A percentile compares a stretch with the other conserved stretches of the same genome.
These are phyloP conservation scores for Sinocyclocheilus anshuiensis DNA, from an alignment of 2,113 vertebrate species.

Conservation along the genomic window DNA sequence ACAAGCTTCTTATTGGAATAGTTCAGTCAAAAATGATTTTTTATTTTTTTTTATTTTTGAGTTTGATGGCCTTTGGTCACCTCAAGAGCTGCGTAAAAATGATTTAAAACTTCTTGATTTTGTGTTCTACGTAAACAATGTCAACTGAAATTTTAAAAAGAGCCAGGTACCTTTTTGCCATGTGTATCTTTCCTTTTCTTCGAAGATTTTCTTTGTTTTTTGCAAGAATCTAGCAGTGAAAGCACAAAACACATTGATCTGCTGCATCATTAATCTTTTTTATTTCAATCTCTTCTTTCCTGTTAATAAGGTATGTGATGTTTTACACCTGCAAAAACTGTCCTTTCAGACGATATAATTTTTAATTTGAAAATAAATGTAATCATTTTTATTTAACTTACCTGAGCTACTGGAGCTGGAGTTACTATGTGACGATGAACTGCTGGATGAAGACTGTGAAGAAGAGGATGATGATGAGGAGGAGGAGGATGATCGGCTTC, in stretches of 20 bases:
- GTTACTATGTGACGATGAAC: slow-evolving; percentile 66
- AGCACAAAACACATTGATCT: slow-evolving; percentile 11
- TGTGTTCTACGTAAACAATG: neutral
- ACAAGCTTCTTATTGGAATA: too few species aligned
- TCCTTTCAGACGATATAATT: neutral
- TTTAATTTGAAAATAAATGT: neutral
- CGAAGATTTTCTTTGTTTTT: slow-evolving; percentile 79
- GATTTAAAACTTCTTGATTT: neutral
- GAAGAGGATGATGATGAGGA: slow-evolving; percentile 64
- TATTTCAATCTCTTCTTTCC: neutral
- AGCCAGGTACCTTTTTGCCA: slow-evolving; percentile 81
- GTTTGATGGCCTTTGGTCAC: neutral
- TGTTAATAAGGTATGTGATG: neutral
- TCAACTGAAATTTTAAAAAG: neutral
- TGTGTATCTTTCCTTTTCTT: slow-evolving; percentile 87
- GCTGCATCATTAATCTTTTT: neutral
- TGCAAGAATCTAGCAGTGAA: slow-evolving; percentile 68
- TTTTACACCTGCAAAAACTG: too few species aligned
- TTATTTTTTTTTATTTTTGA: neutral
- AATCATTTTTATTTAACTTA: slow-evolving; percentile 54
- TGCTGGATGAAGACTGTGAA: slow-evolving; percentile 67
- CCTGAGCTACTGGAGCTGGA: slow-evolving; percentile 76
- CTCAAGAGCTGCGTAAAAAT: neutral
- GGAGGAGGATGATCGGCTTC: slow-evolving; percentile 78
- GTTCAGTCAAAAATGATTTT: neutral